Base-by-base conservation (phyloP, 2,797 vertebrate genomes). In the Gephyroberyx darwinii region DNA sequence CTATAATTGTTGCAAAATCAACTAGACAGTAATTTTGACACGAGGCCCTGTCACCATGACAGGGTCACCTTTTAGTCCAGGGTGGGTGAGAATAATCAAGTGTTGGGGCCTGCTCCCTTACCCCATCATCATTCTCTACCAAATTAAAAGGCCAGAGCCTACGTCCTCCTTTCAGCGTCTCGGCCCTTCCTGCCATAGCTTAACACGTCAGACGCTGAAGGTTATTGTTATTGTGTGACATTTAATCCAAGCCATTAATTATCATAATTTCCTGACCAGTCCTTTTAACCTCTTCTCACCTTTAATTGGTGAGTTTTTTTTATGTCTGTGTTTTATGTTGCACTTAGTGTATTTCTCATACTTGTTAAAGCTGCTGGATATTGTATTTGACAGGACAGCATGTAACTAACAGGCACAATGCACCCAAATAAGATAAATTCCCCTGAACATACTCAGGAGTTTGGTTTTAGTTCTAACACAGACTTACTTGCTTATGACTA, bases 221-320 rank as follows among this genome's bases (percentile, higher is more conserved):
- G 88, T 90, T 90, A 89, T 81, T 89, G 88, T 92, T 88, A 86
- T 82, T 81, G 84, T 88, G 65, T 86, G 89, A 89, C 88, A 90
- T 90, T 89, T 91, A 88, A 90, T 92, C 88, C 80, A 85, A 86
- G 78, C 82, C 76, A 63, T 80, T 78, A 88, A 88, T 92, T 92
- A 90, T 81, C 91, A 89, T 92, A 84, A 89, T 91, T 87, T 85
- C 62, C 74, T 68, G 78, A 84, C 77, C 74, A 37, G 50, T 62
- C 74, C 78, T 84, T 62, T 82, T 86, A 83, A 89, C 86, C 88
- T 80, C 67, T 55, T 45, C 71, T 88, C 78, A 86, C 85, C 85
- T 91, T 87, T 92, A 89, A 90, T 88, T 88, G 83, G 56, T 74
- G 67, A 20, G 22, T 26, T 68, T 70, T 69, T 70, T 70, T 54